phyloP scores from a whole-genome alignment of 2,797 vertebrate genomes.

The Glossophaga mutica region DNA sequence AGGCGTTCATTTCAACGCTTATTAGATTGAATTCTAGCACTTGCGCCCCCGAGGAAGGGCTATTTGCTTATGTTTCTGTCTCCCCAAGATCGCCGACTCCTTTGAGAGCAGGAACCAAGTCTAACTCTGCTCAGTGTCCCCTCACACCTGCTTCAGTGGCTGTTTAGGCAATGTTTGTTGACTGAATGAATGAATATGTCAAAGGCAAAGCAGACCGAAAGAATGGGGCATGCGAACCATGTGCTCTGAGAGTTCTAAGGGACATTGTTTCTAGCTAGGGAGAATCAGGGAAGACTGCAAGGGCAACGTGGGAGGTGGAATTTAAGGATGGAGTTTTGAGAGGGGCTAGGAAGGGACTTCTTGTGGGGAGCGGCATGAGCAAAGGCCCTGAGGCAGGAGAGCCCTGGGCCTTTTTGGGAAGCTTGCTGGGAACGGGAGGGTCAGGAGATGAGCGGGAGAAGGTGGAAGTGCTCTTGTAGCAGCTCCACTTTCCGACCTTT shows the following conservation, averaged over 20 bases:
- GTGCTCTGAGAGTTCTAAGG: neutral
- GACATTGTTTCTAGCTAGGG: neutral
- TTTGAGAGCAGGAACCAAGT: neutral
- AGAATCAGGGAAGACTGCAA: neutral
- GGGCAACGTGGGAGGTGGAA: neutral
- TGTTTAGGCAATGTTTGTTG: neutral
- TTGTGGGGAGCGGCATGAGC: neutral
- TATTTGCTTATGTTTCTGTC: neutral
- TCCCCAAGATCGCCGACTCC: neutral
- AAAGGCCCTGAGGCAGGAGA: neutral
- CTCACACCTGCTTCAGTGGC: neutral
- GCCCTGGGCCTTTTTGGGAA: neutral
- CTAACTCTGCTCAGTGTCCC: neutral
- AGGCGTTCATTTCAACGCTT: neutral
- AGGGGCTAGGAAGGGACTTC: neutral
- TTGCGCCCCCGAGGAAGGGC: neutral
- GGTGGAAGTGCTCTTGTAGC: no score
- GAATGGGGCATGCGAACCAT: fast-evolving
- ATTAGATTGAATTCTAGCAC: neutral
- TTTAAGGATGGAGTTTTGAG: neutral
- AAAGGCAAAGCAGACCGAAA: neutral
- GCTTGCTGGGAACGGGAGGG: neutral
- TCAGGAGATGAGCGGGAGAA: neutral
- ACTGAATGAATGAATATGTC: neutral
- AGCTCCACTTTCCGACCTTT: neutral